A percentile compares a stretch with the other conserved stretches of the same genome.
phyloP scores from a whole-genome alignment of 2,113 vertebrate species.

The Sinocyclocheilus anshuiensis region DNA sequence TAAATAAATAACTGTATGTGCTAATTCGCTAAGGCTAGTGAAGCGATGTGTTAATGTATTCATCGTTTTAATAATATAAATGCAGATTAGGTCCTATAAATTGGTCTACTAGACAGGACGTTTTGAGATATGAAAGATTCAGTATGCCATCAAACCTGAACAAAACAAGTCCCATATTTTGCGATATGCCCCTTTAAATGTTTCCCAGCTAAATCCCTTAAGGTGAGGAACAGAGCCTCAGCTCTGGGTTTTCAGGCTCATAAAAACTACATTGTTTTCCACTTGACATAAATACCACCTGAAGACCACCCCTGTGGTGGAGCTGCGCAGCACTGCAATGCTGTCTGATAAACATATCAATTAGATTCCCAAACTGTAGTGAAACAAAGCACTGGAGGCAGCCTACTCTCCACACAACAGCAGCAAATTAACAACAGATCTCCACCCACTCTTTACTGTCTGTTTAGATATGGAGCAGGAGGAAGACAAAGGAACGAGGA shows the following conservation, averaged over 20 bases:
- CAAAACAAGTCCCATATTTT: not conserved
- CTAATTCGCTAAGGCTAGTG: conserved; percentile 2
- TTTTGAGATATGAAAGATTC: not conserved
- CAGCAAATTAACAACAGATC: conserved; percentile 39
- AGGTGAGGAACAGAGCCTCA: conserved; percentile 2
- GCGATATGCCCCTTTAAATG: conserved; percentile 1
- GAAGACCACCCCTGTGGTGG: conserved; percentile 44
- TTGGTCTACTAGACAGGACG: too few relatives aligned
- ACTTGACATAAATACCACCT: conserved; percentile 45
- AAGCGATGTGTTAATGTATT: not conserved
- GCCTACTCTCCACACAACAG: conserved; percentile 43
- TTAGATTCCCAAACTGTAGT: conserved; percentile 45
- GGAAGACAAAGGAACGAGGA: conserved; percentile 53
- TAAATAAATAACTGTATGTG: not conserved
- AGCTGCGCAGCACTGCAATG: not conserved
- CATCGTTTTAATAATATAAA: not conserved
- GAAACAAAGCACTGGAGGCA: conserved; percentile 40
- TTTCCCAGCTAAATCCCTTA: not conserved
- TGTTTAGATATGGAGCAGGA: conserved; percentile 41
- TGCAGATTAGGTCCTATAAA: not conserved
- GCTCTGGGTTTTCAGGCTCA: conserved; percentile 21
- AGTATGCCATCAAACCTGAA: not conserved
- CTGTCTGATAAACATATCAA: conserved; percentile 45
- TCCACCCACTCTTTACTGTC: conserved; percentile 39
- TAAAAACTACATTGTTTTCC: conserved; percentile 36